A percentile compares a stretch with the other conserved stretches of the same genome.
Evolutionary conservation across 2,113 vertebrate species (phyloP).

Genomic region (Ondatra zibethicus): DNA sequence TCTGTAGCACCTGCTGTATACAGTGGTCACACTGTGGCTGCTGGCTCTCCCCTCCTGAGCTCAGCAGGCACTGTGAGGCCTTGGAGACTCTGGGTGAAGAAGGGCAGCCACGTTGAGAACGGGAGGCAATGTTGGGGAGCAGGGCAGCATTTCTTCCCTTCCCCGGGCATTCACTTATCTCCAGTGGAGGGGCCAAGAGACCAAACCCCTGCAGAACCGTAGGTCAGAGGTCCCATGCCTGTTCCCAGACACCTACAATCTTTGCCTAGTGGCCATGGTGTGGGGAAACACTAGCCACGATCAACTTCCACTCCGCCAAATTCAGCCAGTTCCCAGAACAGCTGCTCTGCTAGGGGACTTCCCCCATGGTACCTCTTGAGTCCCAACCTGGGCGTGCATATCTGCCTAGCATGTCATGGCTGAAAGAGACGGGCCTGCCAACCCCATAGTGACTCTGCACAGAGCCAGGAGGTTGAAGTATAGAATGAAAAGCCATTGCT

Average conservation of each 20-base stretch:
- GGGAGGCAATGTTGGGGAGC: not conserved
- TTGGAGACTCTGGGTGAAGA: not conserved
- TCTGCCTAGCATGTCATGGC: not conserved
- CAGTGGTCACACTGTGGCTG: not conserved
- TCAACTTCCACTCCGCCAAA: not conserved
- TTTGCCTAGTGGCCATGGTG: no score
- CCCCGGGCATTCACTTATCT: no score
- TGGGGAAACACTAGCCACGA: rapidly evolving
- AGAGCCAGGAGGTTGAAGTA: not conserved
- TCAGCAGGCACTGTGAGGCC: not conserved
- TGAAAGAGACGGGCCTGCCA: not conserved
- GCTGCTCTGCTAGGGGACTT: not conserved
- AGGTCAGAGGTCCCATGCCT: not conserved
- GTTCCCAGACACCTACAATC: rapidly evolving
- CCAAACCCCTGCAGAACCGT: not conserved
- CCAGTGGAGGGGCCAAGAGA: not conserved
- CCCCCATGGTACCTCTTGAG: not conserved
- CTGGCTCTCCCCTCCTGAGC: not conserved
- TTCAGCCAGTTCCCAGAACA: rapidly evolving
- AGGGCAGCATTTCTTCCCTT: no score
- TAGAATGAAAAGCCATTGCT: not conserved
- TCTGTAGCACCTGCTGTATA: not conserved
- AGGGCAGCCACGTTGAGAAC: rapidly evolving
- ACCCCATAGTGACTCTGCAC: no score
- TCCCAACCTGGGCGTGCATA: not conserved